Evolutionary conservation across 2,888 invertebrate species (phyloP), one percentile per base, ranked within the genome.

Genomic region (Aromia moschata): DNA sequence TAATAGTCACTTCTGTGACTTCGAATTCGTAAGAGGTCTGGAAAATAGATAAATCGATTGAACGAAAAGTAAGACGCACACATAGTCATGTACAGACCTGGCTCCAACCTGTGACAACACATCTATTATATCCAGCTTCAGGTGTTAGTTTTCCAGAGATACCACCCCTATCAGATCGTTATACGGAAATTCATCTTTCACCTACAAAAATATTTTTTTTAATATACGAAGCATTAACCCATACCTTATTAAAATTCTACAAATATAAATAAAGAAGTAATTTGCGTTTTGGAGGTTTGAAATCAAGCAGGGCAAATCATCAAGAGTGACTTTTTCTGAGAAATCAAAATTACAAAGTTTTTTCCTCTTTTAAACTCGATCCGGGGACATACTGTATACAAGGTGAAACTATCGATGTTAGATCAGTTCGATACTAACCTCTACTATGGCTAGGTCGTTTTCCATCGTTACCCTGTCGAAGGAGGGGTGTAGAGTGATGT

Each of bases 81-180:
- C 4, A 37, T 7, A 1, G 4, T 25, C 25, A 25, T 5, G 10
- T 11, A 41, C 38, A 45, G 3, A 62, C 65, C 58, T 60, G 11
- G 43, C 51, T 49, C 65, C 65, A 65, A 17, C 65, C 65, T 16
- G 47, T 46, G 33, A 61, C 37, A 7, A 52, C 12, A 33, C 65
- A 65, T 4, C 12, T 47, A 14, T 45, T 47, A n/a, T 46, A 55
- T 17, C 17, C 17, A 7, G 10, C 1, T 16, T 33, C 30, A 31
- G 30, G 2, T 25, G 3, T 7, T 17, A 18, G 31, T 46, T 59
- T 2, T 37, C 55, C 20, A 58, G 9, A 2, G 51, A 1, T 7
- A 59, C 40, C 33, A 51, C 7, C 10, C 30, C 10, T 30, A 57
- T 43, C n/a, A 45, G 46, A 30, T 14, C 20, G 7, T 38, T 47